Conservation (phyloP, 35 echinoderm and acorn worm species). For the Ptychodera flava region DNA sequence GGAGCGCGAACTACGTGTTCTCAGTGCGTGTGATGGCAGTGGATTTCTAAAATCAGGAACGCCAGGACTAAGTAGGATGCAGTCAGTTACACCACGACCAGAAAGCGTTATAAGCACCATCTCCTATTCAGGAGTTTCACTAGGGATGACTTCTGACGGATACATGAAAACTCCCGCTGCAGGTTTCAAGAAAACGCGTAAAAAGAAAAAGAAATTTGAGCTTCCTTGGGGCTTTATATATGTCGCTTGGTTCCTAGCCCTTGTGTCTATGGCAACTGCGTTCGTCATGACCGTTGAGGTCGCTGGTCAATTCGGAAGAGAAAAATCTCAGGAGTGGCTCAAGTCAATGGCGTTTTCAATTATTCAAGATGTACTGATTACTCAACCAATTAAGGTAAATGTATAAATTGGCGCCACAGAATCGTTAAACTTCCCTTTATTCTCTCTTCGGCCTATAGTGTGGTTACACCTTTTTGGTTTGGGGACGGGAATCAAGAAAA, state of each 20-base stretch:
- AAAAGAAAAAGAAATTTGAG: constrained; percentile 71
- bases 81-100: neutral
- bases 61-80: neutral
- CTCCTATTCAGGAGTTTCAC: neutral
- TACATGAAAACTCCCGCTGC: constrained; percentile 18
- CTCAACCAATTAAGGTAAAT: constrained; percentile 90
- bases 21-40: neutral
- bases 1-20: neutral
- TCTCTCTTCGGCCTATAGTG: no score
- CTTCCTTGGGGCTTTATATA: constrained; percentile 75
- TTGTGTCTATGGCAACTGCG: constrained; percentile 40
- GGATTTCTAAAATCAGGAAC: neutral
- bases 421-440: no score
- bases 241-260: constrained; percentile 66
- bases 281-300: constrained; percentile 84
- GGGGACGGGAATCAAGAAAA: no score
- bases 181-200: constrained; percentile 50
- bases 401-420: no score
- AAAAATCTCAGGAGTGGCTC: constrained; percentile 82
- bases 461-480: no score
- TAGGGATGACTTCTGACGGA: neutral
- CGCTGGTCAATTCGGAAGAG: constrained; percentile 66
- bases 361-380: constrained; percentile 79
- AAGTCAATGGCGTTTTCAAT: constrained; percentile 79
- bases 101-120: neutral